Base-by-base conservation (phyloP, 2,113 vertebrate genomes). In the Perca flavescens region DNA sequence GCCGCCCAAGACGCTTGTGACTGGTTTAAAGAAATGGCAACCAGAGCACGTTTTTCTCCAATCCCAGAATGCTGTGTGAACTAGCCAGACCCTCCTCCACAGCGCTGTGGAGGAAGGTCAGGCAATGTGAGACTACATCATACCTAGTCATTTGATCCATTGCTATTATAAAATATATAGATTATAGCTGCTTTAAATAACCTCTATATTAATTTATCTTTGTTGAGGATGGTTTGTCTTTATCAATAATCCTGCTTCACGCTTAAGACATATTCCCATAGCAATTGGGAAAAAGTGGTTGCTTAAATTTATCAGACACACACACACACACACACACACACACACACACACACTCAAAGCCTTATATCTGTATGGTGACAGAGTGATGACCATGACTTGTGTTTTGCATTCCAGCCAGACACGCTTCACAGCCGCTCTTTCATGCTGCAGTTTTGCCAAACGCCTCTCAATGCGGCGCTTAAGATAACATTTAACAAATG, bases 401-500 rank as follows among this genome's bases (percentile, higher is more conserved):
- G 89, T 93, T 93, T 91, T 94, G 87, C 92, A 93, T 94, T 94
- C 89, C 91, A 80, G 75, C 46, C 66, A 15, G 54, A 73, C 85
- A 84, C 49, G 86, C 93, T 91, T 73, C 77, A 68, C 87, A 61
- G 90, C 61, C 50, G 15, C 80, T 87, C 86, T 89, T 91, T 93
- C 60, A 84, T n/a, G 82, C 89, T 54, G 58, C 83, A 83, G 89
- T 87, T 88, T 87, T 86, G 82, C 84, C 56, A 53, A 77, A 91
- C 57, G 77, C 80, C 85, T 85, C 77, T 91, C 88, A 93, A 89
- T 88, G 88, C 81, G 1, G 31, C 3, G 72, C 81, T 75, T 90
- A 87, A 88, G 80, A 88, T 70, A 92, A 92, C 90, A 92, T 88
- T 84, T 72, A 64, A 84, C 68, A 81, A 72, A 53, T 34, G 77